These are phyloP conservation scores for Antrozous pallidus DNA, from an alignment of 2,797 vertebrate genomes.

Conservation along the genomic window DNA sequence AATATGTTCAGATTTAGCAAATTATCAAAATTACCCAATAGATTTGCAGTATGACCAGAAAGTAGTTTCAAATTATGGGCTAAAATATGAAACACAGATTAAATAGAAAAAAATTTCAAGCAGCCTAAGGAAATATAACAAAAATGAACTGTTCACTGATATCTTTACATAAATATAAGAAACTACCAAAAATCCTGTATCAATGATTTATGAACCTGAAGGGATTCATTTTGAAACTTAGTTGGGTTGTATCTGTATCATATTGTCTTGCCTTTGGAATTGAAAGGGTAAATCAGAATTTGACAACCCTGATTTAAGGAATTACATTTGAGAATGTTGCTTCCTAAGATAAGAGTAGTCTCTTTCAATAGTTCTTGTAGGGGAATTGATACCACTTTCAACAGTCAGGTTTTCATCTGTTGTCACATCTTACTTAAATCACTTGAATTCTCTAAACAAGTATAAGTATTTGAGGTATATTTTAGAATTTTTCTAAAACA, in stretches of 20 bases:
- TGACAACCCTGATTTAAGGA: not conserved
- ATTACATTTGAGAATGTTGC: not conserved
- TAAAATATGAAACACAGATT: not conserved
- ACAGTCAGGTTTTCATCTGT: constrained; percentile 36
- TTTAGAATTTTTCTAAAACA: constrained; percentile 57
- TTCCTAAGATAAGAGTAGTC: constrained; percentile 47
- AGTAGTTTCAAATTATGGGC: not conserved
- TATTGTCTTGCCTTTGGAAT: not conserved
- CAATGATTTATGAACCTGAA: not conserved
- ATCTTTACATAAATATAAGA: not conserved
- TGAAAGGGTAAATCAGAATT: not conserved
- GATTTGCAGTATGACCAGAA: constrained; percentile 26
- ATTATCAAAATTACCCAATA: constrained; percentile 42
- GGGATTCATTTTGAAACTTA: not conserved
- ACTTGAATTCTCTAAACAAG: constrained; percentile 53
- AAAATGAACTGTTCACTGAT: not conserved
- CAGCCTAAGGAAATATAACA: not conserved
- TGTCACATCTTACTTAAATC: constrained; percentile 55
- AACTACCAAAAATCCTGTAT: not conserved
- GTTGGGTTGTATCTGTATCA: not conserved
- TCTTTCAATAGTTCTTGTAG: constrained; percentile 11
- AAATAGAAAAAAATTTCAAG: not conserved
- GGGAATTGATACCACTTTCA: constrained; percentile 16
- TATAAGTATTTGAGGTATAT: constrained; percentile 53
- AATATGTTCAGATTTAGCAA: constrained; percentile 46